Conservation (phyloP, 2,113 vertebrate species). For the Malurus cyaneus region DNA sequence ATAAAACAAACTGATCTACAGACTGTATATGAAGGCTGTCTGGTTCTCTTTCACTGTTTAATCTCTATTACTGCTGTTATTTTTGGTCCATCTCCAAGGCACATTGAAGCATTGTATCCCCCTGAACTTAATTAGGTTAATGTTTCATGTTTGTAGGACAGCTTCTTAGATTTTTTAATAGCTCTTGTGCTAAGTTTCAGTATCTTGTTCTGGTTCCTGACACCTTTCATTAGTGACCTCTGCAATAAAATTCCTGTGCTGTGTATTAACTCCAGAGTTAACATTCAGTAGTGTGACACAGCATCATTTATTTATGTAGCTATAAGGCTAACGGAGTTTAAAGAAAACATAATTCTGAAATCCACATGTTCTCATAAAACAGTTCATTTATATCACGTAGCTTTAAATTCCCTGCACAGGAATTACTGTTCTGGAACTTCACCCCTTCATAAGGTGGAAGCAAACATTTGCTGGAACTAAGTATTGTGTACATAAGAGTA, state of each 20-base stretch:
- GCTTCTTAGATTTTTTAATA: not conserved
- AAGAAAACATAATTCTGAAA: not conserved
- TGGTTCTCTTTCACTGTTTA: not conserved
- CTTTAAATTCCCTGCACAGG: not conserved
- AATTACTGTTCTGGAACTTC: not conserved
- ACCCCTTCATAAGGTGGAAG: not conserved
- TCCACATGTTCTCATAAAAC: not conserved
- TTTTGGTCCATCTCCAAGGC: constrained; percentile 16
- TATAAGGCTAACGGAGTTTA: not conserved
- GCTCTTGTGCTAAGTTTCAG: not conserved
- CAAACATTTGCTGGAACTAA: not conserved
- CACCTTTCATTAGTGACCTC: constrained; percentile 8
- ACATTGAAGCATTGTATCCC: not conserved
- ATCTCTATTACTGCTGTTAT: not conserved
- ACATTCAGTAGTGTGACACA: not conserved
- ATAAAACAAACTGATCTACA: not conserved
- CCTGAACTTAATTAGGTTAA: constrained; percentile 29
- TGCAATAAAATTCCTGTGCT: not conserved
- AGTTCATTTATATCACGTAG: not conserved
- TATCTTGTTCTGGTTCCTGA: constrained; percentile 14
- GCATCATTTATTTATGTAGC: not conserved
- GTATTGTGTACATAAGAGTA: not conserved
- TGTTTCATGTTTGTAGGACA: constrained; percentile 32
- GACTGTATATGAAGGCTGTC: not conserved
- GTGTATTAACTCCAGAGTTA: not conserved